Percentiles rank a stretch among this genome's conserved stretches.
phyloP scores from a whole-genome alignment of 1,140 invertebrate genomes.

The Leptinotarsa defecta region DNA sequence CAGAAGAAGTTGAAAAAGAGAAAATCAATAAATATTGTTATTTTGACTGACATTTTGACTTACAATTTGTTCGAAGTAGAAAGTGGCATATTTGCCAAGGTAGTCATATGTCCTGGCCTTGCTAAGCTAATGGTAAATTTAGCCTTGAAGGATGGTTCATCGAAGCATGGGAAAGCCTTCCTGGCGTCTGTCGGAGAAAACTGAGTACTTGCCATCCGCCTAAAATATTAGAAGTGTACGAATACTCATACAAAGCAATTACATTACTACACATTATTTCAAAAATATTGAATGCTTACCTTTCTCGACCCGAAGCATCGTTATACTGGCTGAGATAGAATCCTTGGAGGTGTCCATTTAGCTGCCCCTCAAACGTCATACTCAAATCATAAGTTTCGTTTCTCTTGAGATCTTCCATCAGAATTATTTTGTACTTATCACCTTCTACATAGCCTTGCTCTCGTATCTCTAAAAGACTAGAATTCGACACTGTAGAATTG shows the following conservation, averaged over 20 bases:
- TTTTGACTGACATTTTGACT: not conserved
- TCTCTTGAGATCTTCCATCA: constrained; percentile 40
- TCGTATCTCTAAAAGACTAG: constrained; percentile 70
- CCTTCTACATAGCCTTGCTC: constrained; percentile 44
- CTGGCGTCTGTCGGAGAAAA: constrained; percentile 83
- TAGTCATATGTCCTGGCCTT: constrained; percentile 51
- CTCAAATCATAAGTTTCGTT: constrained; percentile 43
- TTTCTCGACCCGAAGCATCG: constrained; percentile 50
- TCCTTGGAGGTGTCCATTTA: constrained; percentile 66
- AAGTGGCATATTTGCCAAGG: constrained; percentile 53
- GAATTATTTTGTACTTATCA: constrained; percentile 46
- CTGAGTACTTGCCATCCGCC: constrained; percentile 75
- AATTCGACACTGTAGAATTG: constrained; percentile 87
- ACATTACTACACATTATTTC: too few species aligned
- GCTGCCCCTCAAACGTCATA: constrained; percentile 44
- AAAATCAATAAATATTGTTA: too few species aligned
- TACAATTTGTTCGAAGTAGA: constrained; percentile 9
- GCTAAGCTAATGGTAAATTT: constrained; percentile 72
- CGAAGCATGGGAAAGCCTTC: constrained; percentile 86
- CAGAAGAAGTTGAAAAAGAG: too few species aligned
- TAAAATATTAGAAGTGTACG: constrained; percentile 39
- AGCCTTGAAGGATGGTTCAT: constrained; percentile 86
- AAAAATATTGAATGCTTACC: constrained; percentile 5
- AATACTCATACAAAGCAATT: too few species aligned
- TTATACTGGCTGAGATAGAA: constrained; percentile 82